phyloP scores from a whole-genome alignment of 2,888 invertebrate genomes.

The Ochlodes sylvanus region DNA sequence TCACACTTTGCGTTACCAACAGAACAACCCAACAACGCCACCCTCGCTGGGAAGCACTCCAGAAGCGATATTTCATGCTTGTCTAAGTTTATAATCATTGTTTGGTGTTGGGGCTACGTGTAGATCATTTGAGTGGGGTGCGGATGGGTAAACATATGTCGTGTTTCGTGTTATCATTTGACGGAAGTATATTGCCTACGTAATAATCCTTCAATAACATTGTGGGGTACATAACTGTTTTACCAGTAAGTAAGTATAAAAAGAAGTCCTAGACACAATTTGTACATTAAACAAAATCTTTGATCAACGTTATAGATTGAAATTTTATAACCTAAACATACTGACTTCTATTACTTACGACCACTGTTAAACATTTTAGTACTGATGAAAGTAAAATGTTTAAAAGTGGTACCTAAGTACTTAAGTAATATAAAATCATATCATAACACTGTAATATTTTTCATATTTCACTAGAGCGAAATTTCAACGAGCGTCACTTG shows the following conservation, averaged over 20 bases:
- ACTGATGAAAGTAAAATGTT: too few relatives aligned
- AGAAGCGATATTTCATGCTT: conserved; percentile 59
- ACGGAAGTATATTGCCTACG: conserved; percentile 10
- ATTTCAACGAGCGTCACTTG: conserved; percentile 10
- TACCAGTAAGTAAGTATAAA: too few relatives aligned
- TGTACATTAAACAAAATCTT: too few relatives aligned
- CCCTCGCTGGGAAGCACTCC: conserved; percentile 40
- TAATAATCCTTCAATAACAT: too few relatives aligned
- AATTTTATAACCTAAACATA: too few relatives aligned
- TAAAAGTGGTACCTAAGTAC: too few relatives aligned
- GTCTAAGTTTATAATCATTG: conserved; percentile 58
- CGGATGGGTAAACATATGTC: conserved; percentile 20
- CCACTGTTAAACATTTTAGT: too few relatives aligned
- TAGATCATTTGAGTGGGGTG: conserved; percentile 42
- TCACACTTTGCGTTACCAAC: conserved; percentile 76
- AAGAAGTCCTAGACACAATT: too few relatives aligned
- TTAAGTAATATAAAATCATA: too few relatives aligned
- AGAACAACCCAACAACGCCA: conserved; percentile 49
- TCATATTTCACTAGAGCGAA: conserved; percentile 1
- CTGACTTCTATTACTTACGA: too few relatives aligned
- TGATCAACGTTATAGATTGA: too few relatives aligned
- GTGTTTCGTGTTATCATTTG: conserved; percentile 20
- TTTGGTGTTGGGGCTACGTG: conserved; percentile 44
- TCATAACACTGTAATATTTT: background rate
- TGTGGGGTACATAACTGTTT: too few relatives aligned